Percentiles rank a stretch among this genome's conserved stretches.
phyloP scores from a whole-genome alignment of 2,113 vertebrate species.

The Cranoglanis bouderius region DNA sequence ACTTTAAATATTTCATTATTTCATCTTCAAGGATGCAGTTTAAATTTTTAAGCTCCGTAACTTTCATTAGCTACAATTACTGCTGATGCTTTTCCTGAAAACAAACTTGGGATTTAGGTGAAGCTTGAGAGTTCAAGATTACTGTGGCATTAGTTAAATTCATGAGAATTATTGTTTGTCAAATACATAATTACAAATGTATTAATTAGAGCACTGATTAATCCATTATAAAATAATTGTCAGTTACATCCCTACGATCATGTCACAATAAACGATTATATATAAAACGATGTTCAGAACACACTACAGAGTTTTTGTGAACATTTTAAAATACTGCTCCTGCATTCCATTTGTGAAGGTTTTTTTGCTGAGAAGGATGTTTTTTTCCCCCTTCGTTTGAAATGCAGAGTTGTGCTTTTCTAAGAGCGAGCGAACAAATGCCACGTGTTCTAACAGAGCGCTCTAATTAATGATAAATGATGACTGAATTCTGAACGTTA shows the following conservation, averaged over 20 bases:
- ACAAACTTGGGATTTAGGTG: neutral
- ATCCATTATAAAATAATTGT: neutral
- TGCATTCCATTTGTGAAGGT: neutral
- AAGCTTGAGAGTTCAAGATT: neutral
- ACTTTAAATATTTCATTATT: neutral
- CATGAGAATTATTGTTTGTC: neutral
- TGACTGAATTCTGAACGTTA: neutral
- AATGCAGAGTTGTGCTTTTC: neutral
- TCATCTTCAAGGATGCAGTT: neutral
- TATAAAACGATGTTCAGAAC: neutral
- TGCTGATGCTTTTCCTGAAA: neutral
- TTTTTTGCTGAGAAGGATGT: neutral
- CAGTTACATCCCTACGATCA: neutral
- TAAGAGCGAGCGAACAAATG: neutral
- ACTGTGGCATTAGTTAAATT: neutral
- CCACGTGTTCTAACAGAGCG: neutral
- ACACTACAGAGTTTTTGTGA: neutral
- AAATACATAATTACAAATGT: neutral
- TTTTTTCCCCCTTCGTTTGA: neutral
- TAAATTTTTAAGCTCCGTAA: neutral
- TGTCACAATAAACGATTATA: neutral
- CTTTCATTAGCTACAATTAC: neutral
- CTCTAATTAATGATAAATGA: neutral
- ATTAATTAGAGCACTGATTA: neutral
- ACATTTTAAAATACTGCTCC: neutral